A percentile compares a stretch with the other conserved stretches of the same genome.
Evolutionary conservation across 1,140 invertebrate genomes (phyloP).

Genomic region (Drepana arcuata): DNA sequence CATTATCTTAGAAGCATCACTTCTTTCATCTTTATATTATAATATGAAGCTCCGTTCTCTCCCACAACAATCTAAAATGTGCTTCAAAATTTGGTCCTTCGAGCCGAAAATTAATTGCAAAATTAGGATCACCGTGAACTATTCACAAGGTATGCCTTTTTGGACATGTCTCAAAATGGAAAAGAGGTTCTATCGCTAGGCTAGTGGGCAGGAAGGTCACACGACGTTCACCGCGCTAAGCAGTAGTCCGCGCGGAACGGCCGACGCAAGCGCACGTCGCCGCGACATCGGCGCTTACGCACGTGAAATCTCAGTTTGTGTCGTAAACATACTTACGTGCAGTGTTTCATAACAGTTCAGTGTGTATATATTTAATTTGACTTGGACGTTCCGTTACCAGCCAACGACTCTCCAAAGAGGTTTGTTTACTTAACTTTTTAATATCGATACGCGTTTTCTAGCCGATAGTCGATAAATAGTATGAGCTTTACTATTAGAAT

Average conservation of each 20-base stretch:
- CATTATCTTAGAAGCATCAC: too few species aligned
- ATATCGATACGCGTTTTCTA: slow-evolving; percentile 13
- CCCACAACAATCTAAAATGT: too few species aligned
- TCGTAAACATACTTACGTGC: slow-evolving; percentile 40
- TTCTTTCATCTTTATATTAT: too few species aligned
- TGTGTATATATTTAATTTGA: slow-evolving; percentile 52
- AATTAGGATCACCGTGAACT: not conserved
- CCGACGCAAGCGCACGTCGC: slow-evolving; percentile 48
- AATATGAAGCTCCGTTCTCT: too few species aligned
- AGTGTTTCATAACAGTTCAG: slow-evolving; percentile 59
- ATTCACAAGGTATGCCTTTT: slow-evolving; percentile 10
- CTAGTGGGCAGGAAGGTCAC: slow-evolving; percentile 61
- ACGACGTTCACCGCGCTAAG: slow-evolving; percentile 38
- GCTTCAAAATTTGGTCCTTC: too few species aligned
- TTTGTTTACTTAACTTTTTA: slow-evolving; percentile 24
- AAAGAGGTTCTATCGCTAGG: slow-evolving; percentile 47
- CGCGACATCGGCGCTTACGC: slow-evolving; percentile 16
- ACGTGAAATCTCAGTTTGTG: slow-evolving; percentile 38
- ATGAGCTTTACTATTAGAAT: slow-evolving; percentile 21
- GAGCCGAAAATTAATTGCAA: too few species aligned
- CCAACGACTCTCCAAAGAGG: slow-evolving; percentile 44
- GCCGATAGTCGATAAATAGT: slow-evolving; percentile 21
- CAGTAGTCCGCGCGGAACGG: slow-evolving; percentile 53
- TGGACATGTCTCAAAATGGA: slow-evolving; percentile 27
- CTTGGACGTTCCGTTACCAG: slow-evolving; percentile 24